Conservation (phyloP, 2,113 vertebrate species). For the Suncus etruscus region DNA sequence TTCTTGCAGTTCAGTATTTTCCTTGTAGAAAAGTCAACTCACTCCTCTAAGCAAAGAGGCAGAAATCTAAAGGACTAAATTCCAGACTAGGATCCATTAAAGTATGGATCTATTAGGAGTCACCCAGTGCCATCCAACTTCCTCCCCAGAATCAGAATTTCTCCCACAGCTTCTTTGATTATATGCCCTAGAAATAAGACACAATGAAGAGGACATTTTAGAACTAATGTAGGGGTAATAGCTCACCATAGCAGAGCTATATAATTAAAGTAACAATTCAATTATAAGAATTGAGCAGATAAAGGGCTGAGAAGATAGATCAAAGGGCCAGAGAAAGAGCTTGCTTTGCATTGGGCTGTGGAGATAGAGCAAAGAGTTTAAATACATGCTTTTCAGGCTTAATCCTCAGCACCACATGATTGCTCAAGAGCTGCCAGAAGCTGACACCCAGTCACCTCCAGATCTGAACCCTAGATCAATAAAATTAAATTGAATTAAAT, state of each 20-base stretch:
- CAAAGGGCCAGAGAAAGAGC: no score
- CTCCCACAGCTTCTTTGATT: background rate
- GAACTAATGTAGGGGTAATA: background rate
- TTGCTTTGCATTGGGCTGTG: no score
- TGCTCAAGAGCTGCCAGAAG: no score
- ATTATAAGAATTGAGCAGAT: slow-evolving; percentile 12
- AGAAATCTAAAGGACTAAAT: slow-evolving; percentile 10
- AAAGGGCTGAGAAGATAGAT: no score
- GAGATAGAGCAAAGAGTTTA: no score
- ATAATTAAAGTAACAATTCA: background rate
- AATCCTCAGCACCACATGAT: no score
- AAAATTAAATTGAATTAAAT: no score
- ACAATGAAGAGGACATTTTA: background rate
- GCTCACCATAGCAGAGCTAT: background rate
- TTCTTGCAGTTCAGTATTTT: background rate
- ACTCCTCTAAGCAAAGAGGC: slow-evolving; percentile 10
- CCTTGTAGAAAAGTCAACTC: background rate
- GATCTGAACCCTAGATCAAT: no score
- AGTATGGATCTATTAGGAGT: background rate
- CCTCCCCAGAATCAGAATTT: background rate
- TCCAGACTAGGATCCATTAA: slow-evolving; percentile 31
- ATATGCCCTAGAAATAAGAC: background rate
- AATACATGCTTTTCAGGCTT: no score
- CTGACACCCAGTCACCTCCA: no score
- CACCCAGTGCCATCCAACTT: background rate